Evolutionary conservation across 2,113 vertebrate species (phyloP).

Genomic region (Apodemus speciosus): DNA sequence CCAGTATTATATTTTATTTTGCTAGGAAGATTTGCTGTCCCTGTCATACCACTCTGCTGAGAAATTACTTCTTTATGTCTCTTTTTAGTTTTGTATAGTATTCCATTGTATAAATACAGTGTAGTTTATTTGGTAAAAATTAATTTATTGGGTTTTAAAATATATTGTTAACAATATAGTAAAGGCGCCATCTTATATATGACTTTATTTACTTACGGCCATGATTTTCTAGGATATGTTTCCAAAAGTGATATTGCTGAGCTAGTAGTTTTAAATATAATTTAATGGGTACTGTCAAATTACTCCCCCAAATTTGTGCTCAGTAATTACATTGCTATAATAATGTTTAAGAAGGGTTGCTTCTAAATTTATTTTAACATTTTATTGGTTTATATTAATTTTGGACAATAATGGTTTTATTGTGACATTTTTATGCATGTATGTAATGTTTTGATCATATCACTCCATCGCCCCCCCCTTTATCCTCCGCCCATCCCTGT

Average conservation of each 20-base stretch:
- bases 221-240: constrained; percentile 25
- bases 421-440: neutral
- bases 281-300: constrained; percentile 29
- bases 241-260: neutral
- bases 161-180: constrained; percentile 17
- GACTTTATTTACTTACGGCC: constrained; percentile 22
- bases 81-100: constrained; percentile 12
- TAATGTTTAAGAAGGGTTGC: neutral
- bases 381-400: neutral
- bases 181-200: neutral
- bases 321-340: constrained; percentile 18
- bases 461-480: neutral
- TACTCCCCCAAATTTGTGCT: neutral
- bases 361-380: neutral
- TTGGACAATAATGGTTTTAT: neutral
- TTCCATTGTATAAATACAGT: neutral
- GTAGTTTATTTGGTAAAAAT: constrained; percentile 38
- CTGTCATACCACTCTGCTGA: neutral
- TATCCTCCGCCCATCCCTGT: neutral
- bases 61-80: constrained; percentile 8
- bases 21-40: neutral
- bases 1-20: constrained; percentile 55
- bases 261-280: neutral
- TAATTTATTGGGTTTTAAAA: neutral
- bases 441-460: neutral